Evolutionary conservation across 1,140 invertebrate genomes (phyloP).

Genomic region (Scaptomyza graminum): DNA sequence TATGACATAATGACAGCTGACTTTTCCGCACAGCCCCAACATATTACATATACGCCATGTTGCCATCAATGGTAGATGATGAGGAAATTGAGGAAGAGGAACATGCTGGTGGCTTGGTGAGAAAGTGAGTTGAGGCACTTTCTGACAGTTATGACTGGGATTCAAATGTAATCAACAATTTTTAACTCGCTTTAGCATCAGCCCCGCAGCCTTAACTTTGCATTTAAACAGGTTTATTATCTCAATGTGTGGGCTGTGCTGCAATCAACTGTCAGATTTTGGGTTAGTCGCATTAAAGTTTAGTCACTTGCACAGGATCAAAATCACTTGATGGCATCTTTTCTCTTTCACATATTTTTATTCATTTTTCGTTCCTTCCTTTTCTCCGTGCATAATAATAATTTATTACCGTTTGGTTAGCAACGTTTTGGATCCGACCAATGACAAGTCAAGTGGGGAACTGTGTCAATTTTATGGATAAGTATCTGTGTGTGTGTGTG

Average conservation of each 20-base stretch:
- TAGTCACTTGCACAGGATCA: conserved; percentile 38
- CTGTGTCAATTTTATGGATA: conserved; percentile 47
- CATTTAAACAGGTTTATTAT: conserved; percentile 42
- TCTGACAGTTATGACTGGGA: conserved; percentile 78
- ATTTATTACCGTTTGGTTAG: conserved; percentile 44
- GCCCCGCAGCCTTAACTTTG: conserved; percentile 14
- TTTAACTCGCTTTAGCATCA: conserved; percentile 48
- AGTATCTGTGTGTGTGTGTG: conserved; percentile 6
- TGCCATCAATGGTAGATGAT: conserved; percentile 31
- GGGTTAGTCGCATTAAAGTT: conserved; percentile 57
- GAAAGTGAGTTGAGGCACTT: conserved; percentile 39
- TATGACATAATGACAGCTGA: conserved; percentile 76
- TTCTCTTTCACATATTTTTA: conserved; percentile 22
- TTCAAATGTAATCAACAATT: conserved; percentile 78
- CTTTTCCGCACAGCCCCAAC: conserved; percentile 35
- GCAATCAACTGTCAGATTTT: conserved; percentile 53
- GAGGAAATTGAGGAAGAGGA: neutral
- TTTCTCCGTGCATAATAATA: conserved; percentile 61
- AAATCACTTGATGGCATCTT: conserved; percentile 36
- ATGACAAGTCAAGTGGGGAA: conserved; percentile 49
- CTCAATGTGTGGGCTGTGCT: conserved; percentile 25
- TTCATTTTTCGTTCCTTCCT: neutral
- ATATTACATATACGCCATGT: conserved; percentile 59
- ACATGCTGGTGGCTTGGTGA: neutral
- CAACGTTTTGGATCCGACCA: conserved; percentile 21